These are phyloP conservation scores for Sus cebifrons DNA, from an alignment of 2,797 vertebrate genomes.

Conservation along the genomic window DNA sequence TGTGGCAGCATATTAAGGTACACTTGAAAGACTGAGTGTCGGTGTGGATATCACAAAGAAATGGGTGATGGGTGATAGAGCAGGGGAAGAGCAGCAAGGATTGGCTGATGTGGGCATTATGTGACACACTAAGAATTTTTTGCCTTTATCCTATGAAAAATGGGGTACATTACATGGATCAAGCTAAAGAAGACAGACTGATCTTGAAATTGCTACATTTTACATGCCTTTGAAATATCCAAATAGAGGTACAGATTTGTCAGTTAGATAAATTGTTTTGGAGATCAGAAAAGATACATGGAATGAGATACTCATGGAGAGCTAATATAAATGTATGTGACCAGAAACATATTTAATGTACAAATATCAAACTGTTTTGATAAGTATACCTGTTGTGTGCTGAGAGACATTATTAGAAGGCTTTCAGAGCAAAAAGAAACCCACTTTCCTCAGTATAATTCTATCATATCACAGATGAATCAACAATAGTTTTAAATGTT, in stretches of 20 bases:
- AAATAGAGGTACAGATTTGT: background rate
- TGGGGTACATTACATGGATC: background rate
- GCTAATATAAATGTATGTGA: background rate
- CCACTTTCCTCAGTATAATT: background rate
- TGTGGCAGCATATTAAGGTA: background rate
- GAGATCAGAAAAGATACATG: background rate
- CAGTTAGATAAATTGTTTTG: background rate
- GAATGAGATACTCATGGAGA: background rate
- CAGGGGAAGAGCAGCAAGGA: background rate
- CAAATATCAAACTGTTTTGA: background rate
- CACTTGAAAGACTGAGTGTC: background rate
- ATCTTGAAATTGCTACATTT: conserved; percentile 8
- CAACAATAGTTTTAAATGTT: background rate
- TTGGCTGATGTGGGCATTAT: background rate
- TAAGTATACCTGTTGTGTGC: background rate
- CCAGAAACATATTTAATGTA: background rate
- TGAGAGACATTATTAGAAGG: background rate
- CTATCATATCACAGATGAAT: background rate
- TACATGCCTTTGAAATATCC: background rate
- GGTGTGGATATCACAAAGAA: background rate
- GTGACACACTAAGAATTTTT: background rate
- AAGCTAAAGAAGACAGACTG: background rate
- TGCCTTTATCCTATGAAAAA: background rate
- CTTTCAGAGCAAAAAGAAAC: background rate
- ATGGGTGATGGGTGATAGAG: background rate